Conservation (phyloP, 2,113 vertebrate genomes). For the Pitta sordida region DNA sequence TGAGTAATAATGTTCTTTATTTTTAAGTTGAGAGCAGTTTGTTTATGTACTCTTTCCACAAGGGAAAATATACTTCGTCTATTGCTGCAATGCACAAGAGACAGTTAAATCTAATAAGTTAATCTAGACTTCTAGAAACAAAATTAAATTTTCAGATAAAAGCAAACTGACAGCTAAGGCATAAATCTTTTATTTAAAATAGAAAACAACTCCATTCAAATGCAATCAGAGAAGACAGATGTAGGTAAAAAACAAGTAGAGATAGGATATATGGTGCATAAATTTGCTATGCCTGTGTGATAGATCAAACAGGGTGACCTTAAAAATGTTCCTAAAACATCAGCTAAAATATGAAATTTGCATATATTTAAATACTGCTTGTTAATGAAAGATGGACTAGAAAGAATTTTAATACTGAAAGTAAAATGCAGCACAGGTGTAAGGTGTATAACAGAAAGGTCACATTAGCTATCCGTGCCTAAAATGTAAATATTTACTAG, state of each 20-base stretch:
- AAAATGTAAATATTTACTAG: constrained; percentile 45
- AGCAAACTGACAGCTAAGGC: constrained; percentile 72
- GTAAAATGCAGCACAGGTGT: background rate
- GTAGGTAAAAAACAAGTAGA: constrained; percentile 65
- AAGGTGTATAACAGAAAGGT: background rate
- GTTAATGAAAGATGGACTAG: background rate
- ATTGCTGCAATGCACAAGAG: constrained; percentile 44
- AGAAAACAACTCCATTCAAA: constrained; percentile 72
- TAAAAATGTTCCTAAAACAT: constrained; percentile 51
- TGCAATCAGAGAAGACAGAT: constrained; percentile 74
- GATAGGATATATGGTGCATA: constrained; percentile 24
- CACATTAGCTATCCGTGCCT: constrained; percentile 3
- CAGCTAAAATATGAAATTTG: constrained; percentile 44
- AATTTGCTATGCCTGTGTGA: constrained; percentile 44
- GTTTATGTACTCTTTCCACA: constrained; percentile 22
- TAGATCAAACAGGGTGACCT: constrained; percentile 64
- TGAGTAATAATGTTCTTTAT: background rate
- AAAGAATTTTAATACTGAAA: background rate
- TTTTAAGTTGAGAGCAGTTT: constrained; percentile 1
- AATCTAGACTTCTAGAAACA: constrained; percentile 74
- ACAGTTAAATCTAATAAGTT: constrained; percentile 75
- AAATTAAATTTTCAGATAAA: constrained; percentile 81
- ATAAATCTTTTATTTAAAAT: constrained; percentile 81
- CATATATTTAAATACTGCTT: constrained; percentile 46
- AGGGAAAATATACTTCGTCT: constrained; percentile 29